Evolutionary conservation across 2,797 vertebrate genomes (phyloP), one percentile per base, ranked within the genome.

Genomic region (Argya squamiceps): DNA sequence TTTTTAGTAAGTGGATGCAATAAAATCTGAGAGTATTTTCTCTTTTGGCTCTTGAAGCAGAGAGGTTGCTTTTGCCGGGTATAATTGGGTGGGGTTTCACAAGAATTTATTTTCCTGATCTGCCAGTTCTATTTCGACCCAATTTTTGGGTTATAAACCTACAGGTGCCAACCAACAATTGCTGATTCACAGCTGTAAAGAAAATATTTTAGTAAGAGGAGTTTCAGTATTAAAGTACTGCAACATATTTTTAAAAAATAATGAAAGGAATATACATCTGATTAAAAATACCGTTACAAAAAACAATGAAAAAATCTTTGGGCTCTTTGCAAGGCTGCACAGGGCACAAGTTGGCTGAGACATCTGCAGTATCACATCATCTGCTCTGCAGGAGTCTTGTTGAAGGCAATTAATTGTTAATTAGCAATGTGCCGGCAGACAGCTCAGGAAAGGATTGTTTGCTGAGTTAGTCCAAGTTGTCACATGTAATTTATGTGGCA

Each of bases 391-490:
- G 86, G 81, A 87, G 73, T 68, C 89, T 85, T 53, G 70, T 87
- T 76, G 75, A 88, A 94, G 75, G 84, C 73, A 93, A 93, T 96
- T 96, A 95, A 97, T 96, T 94, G 73, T 96, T 96, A 96, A 96
- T 95, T 93, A 96, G 86, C 87, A 55, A 10, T 53, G 71, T 62
- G 75, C 68, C 81, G 85, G 82, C 64, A 94, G 78, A 63, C 75
- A 85, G 71, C 60, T 87, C 58, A 62, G 43, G 79, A 23, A 91
- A 60, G 75, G 91, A 39, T 63, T 64, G 60, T 91, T 94, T 96
- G 86, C 65, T 70, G 56, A 83, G 70, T 74, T 85, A 46, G 47
- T 74, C 18, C 8, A n/a, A 63, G 74, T 46, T 84, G 78, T 89
- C 68, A 80, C 32, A 12, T 21, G 75, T 44, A 83, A 89, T 83